These are phyloP conservation scores for Brachypteracias leptosomus DNA, from an alignment of 2,113 vertebrate species.

Conservation along the genomic window DNA sequence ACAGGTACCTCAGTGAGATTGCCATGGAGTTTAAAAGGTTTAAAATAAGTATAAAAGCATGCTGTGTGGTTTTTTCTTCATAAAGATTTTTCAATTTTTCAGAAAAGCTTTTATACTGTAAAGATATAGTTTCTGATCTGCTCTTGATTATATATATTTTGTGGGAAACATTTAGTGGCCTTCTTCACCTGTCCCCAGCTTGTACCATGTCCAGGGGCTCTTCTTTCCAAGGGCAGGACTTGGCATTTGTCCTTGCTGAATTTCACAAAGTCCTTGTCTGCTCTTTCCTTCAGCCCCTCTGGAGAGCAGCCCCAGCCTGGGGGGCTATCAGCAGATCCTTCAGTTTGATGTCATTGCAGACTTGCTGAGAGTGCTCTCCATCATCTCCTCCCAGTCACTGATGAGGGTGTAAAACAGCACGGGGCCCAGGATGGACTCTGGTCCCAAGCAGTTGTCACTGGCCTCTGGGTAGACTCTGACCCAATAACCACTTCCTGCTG, in stretches of 20 bases:
- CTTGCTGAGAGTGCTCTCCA: neutral
- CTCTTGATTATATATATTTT: neutral
- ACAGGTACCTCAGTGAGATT: neutral
- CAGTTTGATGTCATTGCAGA: neutral
- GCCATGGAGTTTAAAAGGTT: neutral
- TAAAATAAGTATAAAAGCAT: neutral
- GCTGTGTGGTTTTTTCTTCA: neutral
- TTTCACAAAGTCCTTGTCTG: neutral
- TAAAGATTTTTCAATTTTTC: neutral
- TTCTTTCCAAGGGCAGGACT: neutral
- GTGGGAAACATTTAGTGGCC: neutral
- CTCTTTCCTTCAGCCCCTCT: neutral
- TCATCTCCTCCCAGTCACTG: neutral
- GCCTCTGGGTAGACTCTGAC: neutral
- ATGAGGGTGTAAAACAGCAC: neutral
- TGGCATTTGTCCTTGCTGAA: neutral
- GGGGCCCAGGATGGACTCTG: neutral
- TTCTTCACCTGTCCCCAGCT: neutral
- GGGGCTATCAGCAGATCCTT: neutral
- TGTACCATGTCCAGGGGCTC: neutral
- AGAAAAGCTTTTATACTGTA: neutral
- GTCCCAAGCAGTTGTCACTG: neutral
- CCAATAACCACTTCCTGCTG: neutral
- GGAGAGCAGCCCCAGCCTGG: neutral
- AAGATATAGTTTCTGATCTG: neutral